phyloP scores from a whole-genome alignment of 2,888 invertebrate species.

The Conops quadrifasciatus region DNA sequence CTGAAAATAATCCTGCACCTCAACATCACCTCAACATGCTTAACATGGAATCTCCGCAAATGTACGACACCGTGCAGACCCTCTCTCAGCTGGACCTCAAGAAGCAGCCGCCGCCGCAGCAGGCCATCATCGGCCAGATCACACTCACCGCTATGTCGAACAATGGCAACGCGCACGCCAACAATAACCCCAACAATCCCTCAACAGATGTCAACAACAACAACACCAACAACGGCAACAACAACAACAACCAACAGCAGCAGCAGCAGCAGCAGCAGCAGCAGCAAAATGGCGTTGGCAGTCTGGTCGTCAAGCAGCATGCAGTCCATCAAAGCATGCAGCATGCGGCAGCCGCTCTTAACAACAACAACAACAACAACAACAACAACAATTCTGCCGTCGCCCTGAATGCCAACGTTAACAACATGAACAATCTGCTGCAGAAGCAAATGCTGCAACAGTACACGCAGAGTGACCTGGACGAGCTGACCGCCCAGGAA shows the following conservation, averaged over 20 bases:
- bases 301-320: slow-evolving; percentile 63
- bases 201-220: slow-evolving; percentile 43
- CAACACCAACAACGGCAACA: slow-evolving; percentile 50
- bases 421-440: slow-evolving; percentile 66
- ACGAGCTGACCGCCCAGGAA: slow-evolving; percentile 91
- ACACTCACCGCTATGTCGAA: slow-evolving; percentile 63
- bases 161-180: slow-evolving; percentile 50
- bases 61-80: slow-evolving; percentile 66
- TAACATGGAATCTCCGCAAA: slow-evolving; percentile 66
- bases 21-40: slow-evolving; percentile 55
- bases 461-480: slow-evolving; percentile 83
- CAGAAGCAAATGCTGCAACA: slow-evolving; percentile 72
- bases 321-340: slow-evolving; percentile 61
- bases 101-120: slow-evolving; percentile 62
- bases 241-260: slow-evolving; percentile 48
- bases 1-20: slow-evolving; percentile 43
- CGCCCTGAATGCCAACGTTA: slow-evolving; percentile 49
- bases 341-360: slow-evolving; percentile 54
- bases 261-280: slow-evolving; percentile 49
- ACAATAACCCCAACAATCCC: slow-evolving; percentile 18
- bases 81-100: slow-evolving; percentile 65
- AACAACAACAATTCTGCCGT: slow-evolving; percentile 45
- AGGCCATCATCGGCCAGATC: slow-evolving; percentile 63
- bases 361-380: slow-evolving; percentile 49
- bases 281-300: slow-evolving; percentile 43